Evolutionary conservation across 2,113 vertebrate genomes (phyloP), one percentile per base, ranked within the genome.

Genomic region (Cheilinus undulatus): DNA sequence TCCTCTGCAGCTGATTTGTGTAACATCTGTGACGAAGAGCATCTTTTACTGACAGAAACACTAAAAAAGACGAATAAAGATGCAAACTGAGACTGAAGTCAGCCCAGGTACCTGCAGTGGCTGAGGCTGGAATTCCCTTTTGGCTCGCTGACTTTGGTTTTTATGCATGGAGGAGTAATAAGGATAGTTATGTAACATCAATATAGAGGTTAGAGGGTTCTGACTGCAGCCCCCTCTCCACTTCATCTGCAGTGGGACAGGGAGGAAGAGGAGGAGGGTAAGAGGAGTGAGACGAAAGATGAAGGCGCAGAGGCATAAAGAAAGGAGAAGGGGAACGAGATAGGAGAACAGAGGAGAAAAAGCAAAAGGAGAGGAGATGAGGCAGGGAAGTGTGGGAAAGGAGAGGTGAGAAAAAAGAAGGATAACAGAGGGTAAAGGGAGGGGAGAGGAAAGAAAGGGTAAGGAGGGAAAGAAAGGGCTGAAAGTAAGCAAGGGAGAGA

Each of bases 1-100:
- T 79, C 61, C 76, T 80, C 82, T 79, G 84, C 84, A 80, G 76
- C 56, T 53, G 24, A 19, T 49, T 85, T 76, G 85, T 69, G 13
- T 68, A 84, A 84, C 72, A 65, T 54, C 56, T 42, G 45, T 10
- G 46, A 56, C 26, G 26, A 1, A 51, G 43, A 45, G 8, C 0
- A 11, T 56, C 5, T 45, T 57, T 49, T 43, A 54, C 58, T 17
- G 23, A 23, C 59, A 51, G 32, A 12, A 51, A 74, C 59, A 40
- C 3, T 49, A 40, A 19, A 54, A n/a, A 43, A 19, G 26, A 61
- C 53, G 19, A 6, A 12, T 3, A 36, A 14, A 30, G 46, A 43
- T 4, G 12, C 9, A 22, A 12, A 13, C 11, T 10, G 20, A 42
- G 52, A n/a, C 10, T 13, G 30, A 34, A 22, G 46, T 23, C 9